Evolutionary conservation across 2,888 invertebrate species (phyloP).

Genomic region (Lithodes maja): DNA sequence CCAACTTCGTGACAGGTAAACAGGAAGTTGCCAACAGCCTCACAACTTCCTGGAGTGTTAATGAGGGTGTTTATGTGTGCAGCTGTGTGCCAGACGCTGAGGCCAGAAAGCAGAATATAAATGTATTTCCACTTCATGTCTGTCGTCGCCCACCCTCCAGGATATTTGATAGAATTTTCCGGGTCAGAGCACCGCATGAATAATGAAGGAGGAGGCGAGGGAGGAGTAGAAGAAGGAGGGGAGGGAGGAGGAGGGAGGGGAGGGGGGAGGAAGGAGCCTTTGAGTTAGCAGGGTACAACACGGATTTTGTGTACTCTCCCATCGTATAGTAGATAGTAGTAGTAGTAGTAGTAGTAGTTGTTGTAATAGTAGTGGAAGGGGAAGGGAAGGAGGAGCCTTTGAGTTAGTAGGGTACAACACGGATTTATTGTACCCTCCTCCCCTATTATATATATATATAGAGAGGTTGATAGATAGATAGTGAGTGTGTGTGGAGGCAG

Average conservation of each 20-base stretch:
- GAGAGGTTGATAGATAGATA: no score
- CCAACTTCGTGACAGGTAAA: background rate
- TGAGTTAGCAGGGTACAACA: no score
- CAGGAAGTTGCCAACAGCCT: background rate
- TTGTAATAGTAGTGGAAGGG: no score
- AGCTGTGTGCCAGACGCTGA: background rate
- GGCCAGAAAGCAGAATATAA: background rate
- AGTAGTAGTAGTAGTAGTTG: no score
- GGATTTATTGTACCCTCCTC: no score
- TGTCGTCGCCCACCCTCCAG: background rate
- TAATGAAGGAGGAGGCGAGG: background rate
- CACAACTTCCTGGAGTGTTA: background rate
- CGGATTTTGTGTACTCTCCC: no score
- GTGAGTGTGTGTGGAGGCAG: no score
- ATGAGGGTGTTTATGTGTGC: background rate
- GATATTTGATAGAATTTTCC: conserved; percentile 1
- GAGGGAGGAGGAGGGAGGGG: background rate
- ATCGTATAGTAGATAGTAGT: no score
- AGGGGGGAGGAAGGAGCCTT: background rate
- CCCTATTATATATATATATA: no score
- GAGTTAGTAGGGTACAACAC: no score
- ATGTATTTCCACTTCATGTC: background rate
- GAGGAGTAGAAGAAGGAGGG: background rate
- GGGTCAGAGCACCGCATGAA: background rate
- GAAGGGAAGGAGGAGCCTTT: no score